These are phyloP conservation scores for Microcaecilia unicolor DNA, from an alignment of 2,797 vertebrate genomes.

Conservation along the genomic window DNA sequence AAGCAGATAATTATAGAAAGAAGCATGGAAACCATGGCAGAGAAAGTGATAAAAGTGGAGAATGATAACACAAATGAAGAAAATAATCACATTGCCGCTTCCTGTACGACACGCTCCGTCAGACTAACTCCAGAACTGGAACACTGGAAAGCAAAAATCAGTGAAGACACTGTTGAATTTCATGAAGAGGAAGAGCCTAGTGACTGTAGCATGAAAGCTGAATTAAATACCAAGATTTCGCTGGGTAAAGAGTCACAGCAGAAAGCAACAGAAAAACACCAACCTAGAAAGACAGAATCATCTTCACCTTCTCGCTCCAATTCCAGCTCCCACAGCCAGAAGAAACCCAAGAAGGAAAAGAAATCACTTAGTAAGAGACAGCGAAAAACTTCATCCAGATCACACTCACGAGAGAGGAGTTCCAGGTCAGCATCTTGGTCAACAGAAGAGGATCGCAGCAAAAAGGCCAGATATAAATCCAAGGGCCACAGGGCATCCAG, in stretches of 20 bases:
- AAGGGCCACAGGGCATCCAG: slow-evolving; percentile 47
- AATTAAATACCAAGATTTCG: slow-evolving; percentile 19
- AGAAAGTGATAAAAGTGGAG: slow-evolving; percentile 24
- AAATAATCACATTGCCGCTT: slow-evolving; percentile 3
- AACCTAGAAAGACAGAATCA: slow-evolving; percentile 24
- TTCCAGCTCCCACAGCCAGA: slow-evolving; percentile 42
- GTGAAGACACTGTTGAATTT: slow-evolving; percentile 23
- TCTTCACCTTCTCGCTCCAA: slow-evolving; percentile 48
- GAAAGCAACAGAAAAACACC: slow-evolving; percentile 16
- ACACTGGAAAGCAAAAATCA: slow-evolving; percentile 26
- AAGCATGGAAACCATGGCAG: background rate
- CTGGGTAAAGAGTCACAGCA: slow-evolving; percentile 15
- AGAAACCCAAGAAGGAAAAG: slow-evolving; percentile 39
- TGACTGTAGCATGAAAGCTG: slow-evolving; percentile 33
- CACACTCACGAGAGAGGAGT: slow-evolving; percentile 41
- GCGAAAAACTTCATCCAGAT: slow-evolving; percentile 35
- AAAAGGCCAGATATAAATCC: slow-evolving; percentile 17
- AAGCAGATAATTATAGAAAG: slow-evolving; percentile 33
- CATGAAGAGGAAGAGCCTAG: slow-evolving; percentile 37
- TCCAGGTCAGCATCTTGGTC: slow-evolving; percentile 45
- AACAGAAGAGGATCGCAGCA: slow-evolving; percentile 32
- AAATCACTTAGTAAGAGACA: slow-evolving; percentile 12
- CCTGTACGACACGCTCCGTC: background rate
- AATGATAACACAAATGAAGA: slow-evolving; percentile 16
- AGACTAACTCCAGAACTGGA: slow-evolving; percentile 3